Evolutionary conservation across 2,113 vertebrate genomes (phyloP), one percentile per base, ranked within the genome.

Genomic region (Lamprotornis superbus): DNA sequence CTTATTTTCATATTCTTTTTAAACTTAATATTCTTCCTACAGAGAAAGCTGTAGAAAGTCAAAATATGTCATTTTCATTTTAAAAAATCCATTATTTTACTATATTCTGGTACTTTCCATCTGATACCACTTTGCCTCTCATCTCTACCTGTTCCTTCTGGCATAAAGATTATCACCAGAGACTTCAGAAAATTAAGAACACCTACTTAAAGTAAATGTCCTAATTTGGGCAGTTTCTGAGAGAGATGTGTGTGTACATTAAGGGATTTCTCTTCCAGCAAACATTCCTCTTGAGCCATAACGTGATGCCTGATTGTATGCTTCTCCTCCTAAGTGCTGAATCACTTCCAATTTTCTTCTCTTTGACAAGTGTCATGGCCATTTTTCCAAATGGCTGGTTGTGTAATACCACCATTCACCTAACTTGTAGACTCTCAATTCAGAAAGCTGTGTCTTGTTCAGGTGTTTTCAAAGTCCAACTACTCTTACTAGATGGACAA

Each of bases 271-370:
- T 63, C 39, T 78, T 59, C 33, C 47, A 81, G 33, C 30, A 70
- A 67, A 44, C 33, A 44, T 47, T 75, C 27, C 42, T 65, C 57
- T 55, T 8, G 9, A 28, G 9, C 24, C 2, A 1, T 47, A 86
- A 67, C 0, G 0, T 24, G 40, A 68, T 50, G 44, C 44, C 46
- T 42, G 52, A 16, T 28, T 63, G 2, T 31, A 9, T 53, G 39
- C 23, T n/a, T 77, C 27, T 23, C 7, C 55, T 74, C 30, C 21
- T 61, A 49, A 86, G 19, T 52, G 19, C 57, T 85, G 33, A 76
- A 71, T 64, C 47, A 30, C 27, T 67, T 59, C 23, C 44, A 53
- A 49, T 95, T 80, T 88, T 88, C 55, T 83, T 35, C 42, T 57
- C 28, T 79, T 69, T 83, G 82, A 80, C 18, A 46, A 86, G 55